A percentile compares a stretch with the other conserved stretches of the same genome.
phyloP scores from a whole-genome alignment of 2,797 vertebrate species.

The Paedocypris micromegethes region DNA sequence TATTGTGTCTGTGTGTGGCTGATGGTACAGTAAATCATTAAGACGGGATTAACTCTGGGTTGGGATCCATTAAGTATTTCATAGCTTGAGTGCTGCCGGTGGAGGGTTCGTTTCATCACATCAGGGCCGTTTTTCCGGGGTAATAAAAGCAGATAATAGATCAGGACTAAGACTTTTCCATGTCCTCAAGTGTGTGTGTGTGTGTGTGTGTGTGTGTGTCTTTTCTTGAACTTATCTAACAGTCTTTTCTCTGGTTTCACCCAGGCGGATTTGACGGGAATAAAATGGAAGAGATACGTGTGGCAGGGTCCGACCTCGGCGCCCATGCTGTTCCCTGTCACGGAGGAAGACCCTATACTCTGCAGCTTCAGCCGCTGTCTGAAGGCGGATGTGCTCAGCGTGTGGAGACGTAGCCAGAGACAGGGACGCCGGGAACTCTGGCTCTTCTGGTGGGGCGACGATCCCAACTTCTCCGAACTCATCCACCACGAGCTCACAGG shows the following conservation, averaged over 20 bases:
- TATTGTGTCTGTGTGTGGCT: conserved; percentile 1
- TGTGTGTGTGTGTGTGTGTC: conserved; percentile 49
- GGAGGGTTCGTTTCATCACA: conserved; percentile 25
- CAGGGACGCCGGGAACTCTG: conserved; percentile 93
- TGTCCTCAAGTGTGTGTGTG: conserved; percentile 42
- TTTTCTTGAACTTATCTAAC: conserved; percentile 5
- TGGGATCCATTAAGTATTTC: conserved; percentile 30
- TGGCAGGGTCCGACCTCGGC: conserved; percentile 96
- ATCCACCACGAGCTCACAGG: conserved; percentile 94
- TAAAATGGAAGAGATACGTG: conserved; percentile 98
- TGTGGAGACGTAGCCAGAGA: conserved; percentile 91
- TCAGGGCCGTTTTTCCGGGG: conserved; percentile 20
- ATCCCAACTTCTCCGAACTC: conserved; percentile 90
- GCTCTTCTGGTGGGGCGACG: conserved; percentile 99
- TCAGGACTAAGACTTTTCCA: conserved; percentile 43
- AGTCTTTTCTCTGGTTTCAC: conserved; percentile 2
- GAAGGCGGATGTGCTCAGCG: conserved; percentile 91
- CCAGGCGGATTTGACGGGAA: conserved; percentile 95
- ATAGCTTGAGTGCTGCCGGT: conserved; percentile 15
- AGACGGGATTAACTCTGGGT: conserved; percentile 55
- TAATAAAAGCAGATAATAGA: conserved; percentile 34
- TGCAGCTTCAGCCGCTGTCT: conserved; percentile 98
- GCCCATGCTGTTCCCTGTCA: conserved; percentile 93
- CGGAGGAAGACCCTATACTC: conserved; percentile 96
- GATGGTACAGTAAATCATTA: conserved; percentile 32